Percentiles rank a stretch among this genome's conserved stretches.
Conservation (phyloP, 1,140 invertebrate genomes). For the Phymastichus coffea region DNA sequence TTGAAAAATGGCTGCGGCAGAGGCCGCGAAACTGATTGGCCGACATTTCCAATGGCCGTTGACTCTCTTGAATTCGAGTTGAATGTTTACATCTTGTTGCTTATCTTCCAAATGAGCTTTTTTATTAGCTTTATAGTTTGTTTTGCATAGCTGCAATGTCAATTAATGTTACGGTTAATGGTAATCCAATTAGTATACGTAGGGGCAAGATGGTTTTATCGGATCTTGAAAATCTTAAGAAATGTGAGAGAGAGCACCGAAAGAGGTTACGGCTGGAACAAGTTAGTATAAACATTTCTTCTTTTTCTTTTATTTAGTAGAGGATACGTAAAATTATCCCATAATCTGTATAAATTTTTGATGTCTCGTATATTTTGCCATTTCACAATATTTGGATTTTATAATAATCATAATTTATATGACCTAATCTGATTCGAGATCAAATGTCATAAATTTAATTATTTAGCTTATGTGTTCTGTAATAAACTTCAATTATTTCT, state of each 20-base stretch:
- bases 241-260: constrained; percentile 56
- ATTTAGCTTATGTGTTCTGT: background rate
- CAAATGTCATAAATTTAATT: too few species aligned
- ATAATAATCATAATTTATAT: too few species aligned
- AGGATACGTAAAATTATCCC: background rate
- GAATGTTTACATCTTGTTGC: constrained; percentile 15
- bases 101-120: background rate
- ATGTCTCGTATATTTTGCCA: background rate
- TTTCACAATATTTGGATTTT: too few species aligned
- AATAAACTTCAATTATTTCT: too few species aligned
- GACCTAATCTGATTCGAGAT: too few species aligned
- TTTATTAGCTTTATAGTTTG: background rate
- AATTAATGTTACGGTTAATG: constrained; percentile 57
- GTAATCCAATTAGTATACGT: constrained; percentile 53
- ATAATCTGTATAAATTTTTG: too few species aligned
- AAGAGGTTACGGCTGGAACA: constrained; percentile 59
- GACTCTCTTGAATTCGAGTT: constrained; percentile 24
- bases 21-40: background rate
- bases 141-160: too few species aligned
- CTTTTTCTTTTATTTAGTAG: background rate
- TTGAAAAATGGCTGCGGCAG: too few species aligned
- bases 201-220: constrained; percentile 53
- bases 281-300: constrained; percentile 36
- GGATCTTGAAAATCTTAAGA: constrained; percentile 52
- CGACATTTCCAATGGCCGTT: constrained; percentile 25